phyloP scores from a whole-genome alignment of 2,113 vertebrate genomes.

The Nesospiza acunhae region DNA sequence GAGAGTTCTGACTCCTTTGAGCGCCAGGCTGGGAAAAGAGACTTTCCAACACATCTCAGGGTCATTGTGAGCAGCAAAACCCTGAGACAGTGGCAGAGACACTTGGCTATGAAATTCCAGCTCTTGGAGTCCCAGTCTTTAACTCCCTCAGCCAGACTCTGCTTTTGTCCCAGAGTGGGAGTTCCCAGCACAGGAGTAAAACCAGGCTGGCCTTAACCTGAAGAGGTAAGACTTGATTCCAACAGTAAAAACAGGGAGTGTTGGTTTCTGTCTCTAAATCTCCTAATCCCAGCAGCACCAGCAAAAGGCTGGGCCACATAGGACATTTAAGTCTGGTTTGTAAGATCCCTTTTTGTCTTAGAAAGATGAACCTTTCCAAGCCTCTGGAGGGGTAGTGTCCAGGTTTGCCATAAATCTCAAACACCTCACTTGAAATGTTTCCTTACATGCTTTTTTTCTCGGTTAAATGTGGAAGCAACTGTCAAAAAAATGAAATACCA shows the following conservation, averaged over 20 bases:
- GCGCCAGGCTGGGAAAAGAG: too few relatives aligned
- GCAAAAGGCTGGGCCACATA: background rate
- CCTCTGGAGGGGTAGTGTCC: background rate
- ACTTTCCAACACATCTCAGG: too few relatives aligned
- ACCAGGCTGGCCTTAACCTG: background rate
- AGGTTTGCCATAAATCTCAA: background rate
- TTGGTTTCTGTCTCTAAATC: background rate
- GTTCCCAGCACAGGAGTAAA: background rate
- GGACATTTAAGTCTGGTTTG: background rate
- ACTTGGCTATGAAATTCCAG: background rate
- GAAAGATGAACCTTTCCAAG: background rate
- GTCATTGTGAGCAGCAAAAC: too few relatives aligned
- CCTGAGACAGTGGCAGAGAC: background rate
- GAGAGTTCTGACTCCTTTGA: too few relatives aligned
- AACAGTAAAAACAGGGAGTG: background rate
- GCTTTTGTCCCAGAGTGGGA: background rate
- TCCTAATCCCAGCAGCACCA: background rate
- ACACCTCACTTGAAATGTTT: background rate
- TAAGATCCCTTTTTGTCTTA: background rate
- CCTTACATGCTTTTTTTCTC: background rate
- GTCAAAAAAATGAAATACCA: background rate
- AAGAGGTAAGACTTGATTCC: background rate
- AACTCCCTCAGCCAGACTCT: background rate
- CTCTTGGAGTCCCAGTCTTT: background rate
- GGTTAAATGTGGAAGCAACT: background rate